phyloP scores from a whole-genome alignment of 1,140 invertebrate species.

The Drosophila asahinai region DNA sequence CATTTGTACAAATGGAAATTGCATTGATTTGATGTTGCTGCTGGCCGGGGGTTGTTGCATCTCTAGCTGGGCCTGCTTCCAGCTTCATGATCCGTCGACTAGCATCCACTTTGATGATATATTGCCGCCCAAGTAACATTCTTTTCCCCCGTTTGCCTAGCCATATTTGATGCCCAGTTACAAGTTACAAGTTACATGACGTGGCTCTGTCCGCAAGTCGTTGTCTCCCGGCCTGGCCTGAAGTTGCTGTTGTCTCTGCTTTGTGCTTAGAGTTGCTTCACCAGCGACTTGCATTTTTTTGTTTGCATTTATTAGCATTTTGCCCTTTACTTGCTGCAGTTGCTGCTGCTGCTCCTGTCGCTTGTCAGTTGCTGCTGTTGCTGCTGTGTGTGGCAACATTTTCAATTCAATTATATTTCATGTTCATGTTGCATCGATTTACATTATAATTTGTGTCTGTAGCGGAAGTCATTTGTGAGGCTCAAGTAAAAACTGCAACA shows the following conservation, averaged over 20 bases:
- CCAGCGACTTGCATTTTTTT: conserved; percentile 38
- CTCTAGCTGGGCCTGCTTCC: conserved; percentile 4
- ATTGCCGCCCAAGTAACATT: conserved; percentile 68
- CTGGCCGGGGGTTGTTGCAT: conserved; percentile 25
- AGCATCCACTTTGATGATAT: conserved; percentile 75
- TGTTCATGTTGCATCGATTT: conserved; percentile 83
- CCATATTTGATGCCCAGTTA: conserved; percentile 77
- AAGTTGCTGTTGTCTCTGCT: conserved; percentile 43
- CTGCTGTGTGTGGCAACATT: conserved; percentile 78
- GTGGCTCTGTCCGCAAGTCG: conserved; percentile 60
- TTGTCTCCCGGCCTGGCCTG: conserved; percentile 29
- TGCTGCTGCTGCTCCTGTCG: conserved; percentile 47
- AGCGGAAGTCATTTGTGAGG: conserved; percentile 78
- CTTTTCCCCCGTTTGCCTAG: conserved; percentile 22
- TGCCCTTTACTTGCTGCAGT: conserved; percentile 57
- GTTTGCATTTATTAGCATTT: conserved; percentile 81
- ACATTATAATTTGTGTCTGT: conserved; percentile 82
- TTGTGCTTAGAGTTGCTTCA: conserved; percentile 60
- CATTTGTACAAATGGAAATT: conserved; percentile 83
- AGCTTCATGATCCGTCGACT: conserved; percentile 43
- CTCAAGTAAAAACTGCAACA: conserved; percentile 6
- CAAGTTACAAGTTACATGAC: conserved; percentile 77
- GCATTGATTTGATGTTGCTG: conserved; percentile 74
- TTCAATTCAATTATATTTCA: conserved; percentile 84
- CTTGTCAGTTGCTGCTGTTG: conserved; percentile 58